Conservation (phyloP, 1,140 invertebrate species). For the Bombus superbus region DNA sequence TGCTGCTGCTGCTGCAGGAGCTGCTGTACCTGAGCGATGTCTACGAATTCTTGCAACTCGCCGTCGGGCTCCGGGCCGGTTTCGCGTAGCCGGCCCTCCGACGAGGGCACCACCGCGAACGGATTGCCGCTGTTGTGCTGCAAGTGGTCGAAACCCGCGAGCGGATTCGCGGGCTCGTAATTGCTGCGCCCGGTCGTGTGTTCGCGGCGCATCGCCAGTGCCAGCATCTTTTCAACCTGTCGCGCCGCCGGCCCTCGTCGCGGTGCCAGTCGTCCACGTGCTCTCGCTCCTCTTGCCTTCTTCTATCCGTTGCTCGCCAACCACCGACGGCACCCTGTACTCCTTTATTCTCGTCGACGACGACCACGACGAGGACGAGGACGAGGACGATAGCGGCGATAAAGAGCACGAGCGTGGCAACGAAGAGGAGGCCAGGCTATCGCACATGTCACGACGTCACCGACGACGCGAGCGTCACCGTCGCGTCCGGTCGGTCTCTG, state of each 20-base stretch:
- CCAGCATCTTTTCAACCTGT: conserved; percentile 81
- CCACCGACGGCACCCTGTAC: conserved; percentile 17
- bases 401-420: conserved; percentile 37
- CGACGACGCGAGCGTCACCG: conserved; percentile 24
- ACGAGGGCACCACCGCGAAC: conserved; percentile 69
- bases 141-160: conserved; percentile 78
- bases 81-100: conserved; percentile 71
- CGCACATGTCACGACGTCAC: conserved; percentile 70
- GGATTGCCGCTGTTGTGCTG: conserved; percentile 74
- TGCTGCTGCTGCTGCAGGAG: conserved; percentile 78
- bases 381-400: conserved; percentile 51
- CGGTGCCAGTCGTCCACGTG: conserved; percentile 61
- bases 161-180: conserved; percentile 78
- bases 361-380: conserved; percentile 52
- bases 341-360: conserved; percentile 40
- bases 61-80: conserved; percentile 72
- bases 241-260: conserved; percentile 67
- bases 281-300: conserved; percentile 33
- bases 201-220: conserved; percentile 82
- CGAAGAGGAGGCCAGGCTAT: conserved; percentile 31
- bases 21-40: conserved; percentile 80
- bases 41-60: conserved; percentile 79
- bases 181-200: conserved; percentile 80
- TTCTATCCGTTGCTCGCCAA: conserved; percentile 1
- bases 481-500: conserved; percentile 16